Evolutionary conservation across 2,888 invertebrate genomes (phyloP).

Genomic region (Odontothrips loti): DNA sequence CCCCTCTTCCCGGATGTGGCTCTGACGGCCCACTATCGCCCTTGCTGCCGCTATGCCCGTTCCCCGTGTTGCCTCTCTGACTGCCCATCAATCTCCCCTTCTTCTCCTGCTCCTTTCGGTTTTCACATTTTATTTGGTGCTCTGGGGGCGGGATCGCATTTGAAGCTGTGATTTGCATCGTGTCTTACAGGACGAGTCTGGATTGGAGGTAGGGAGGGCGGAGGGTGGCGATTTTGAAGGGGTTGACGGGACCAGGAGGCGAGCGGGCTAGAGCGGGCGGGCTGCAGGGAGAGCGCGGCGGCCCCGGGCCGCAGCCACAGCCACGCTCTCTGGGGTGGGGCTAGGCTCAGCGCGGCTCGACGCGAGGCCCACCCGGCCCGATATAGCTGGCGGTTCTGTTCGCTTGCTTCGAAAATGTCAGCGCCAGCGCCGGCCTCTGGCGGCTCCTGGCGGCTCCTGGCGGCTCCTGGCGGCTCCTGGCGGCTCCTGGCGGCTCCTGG

Average conservation of each 20-base stretch:
- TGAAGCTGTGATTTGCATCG: too few relatives aligned
- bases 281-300: neutral
- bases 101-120: neutral
- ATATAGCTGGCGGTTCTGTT: neutral
- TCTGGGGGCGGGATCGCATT: too few relatives aligned
- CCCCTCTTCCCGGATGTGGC: too few relatives aligned
- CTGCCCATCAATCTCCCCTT: neutral
- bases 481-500: too few relatives aligned
- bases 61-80: neutral
- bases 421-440: neutral
- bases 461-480: too few relatives aligned
- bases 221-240: too few relatives aligned
- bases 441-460: neutral
- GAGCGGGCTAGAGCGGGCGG: neutral
- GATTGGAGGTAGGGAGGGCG: too few relatives aligned
- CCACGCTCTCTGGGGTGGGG: neutral
- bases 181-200: too few relatives aligned
- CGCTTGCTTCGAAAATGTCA: slow-evolving; percentile 20
- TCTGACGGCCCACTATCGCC: too few relatives aligned
- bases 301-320: neutral
- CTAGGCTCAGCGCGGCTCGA: neutral
- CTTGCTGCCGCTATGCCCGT: too few relatives aligned
- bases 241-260: too few relatives aligned
- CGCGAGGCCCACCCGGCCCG: neutral
- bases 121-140: neutral